phyloP scores from a whole-genome alignment of 2,888 invertebrate genomes.

The Diachrysia chrysitis region DNA sequence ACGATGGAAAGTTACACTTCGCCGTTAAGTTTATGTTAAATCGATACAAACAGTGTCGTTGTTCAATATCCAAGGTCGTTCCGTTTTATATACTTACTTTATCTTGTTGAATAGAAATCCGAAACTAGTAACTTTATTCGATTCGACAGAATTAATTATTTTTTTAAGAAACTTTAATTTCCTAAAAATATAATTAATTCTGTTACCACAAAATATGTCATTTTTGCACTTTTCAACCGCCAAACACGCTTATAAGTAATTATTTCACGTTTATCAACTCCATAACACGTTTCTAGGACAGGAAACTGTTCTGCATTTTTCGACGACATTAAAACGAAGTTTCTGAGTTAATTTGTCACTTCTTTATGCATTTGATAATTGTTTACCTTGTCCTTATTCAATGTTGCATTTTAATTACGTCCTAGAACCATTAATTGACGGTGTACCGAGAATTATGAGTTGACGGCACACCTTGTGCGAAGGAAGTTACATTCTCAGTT shows the following conservation, averaged over 20 bases:
- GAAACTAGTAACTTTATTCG: constrained; percentile 7
- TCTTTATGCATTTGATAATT: constrained; percentile 47
- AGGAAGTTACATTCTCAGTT: constrained; percentile 44
- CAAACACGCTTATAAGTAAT: constrained; percentile 26
- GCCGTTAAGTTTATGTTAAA: constrained; percentile 76
- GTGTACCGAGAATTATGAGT: constrained; percentile 44
- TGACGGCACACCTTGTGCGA: constrained; percentile 36
- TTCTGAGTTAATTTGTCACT: constrained; percentile 27
- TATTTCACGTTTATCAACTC: constrained; percentile 29
- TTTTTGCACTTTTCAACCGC: constrained; percentile 18
- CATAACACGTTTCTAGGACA: constrained; percentile 45
- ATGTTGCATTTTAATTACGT: constrained; percentile 51
- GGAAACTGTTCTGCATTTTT: constrained; percentile 41
- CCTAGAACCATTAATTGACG: constrained; percentile 42
- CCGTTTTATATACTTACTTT: constrained; percentile 47
- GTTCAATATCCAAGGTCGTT: constrained; percentile 77
- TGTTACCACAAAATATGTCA: neutral
- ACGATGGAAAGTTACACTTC: constrained; percentile 81
- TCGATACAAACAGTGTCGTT: constrained; percentile 65
- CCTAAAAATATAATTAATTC: neutral
- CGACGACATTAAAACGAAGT: constrained; percentile 27
- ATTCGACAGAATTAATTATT: too few species aligned
- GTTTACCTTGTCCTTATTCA: constrained; percentile 48
- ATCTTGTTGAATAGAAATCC: constrained; percentile 27
- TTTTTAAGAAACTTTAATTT: too few species aligned